phyloP scores from a whole-genome alignment of 2,888 invertebrate species.

The Drosophila prolongata region DNA sequence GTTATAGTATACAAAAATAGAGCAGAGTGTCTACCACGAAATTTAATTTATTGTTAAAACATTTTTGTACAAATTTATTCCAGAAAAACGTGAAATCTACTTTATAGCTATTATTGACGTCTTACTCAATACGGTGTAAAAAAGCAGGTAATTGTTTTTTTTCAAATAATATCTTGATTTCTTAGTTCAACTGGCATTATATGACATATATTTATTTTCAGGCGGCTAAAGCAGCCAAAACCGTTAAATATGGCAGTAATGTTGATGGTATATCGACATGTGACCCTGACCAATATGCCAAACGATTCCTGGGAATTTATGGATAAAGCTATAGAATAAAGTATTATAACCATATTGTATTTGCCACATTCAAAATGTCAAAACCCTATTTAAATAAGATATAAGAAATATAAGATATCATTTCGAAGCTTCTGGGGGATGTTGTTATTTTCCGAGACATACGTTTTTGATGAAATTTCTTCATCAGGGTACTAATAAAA shows the following conservation, averaged over 20 bases:
- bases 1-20: no score
- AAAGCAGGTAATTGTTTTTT: constrained; percentile 87
- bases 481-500: background rate
- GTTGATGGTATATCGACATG: constrained; percentile 99
- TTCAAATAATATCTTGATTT: background rate
- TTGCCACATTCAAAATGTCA: constrained; percentile 58
- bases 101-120: constrained; percentile 99
- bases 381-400: constrained; percentile 50
- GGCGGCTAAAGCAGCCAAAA: constrained; percentile 99
- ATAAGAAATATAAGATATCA: constrained; percentile 32
- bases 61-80: background rate
- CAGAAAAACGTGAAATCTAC: constrained; percentile 96
- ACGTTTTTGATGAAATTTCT: background rate
- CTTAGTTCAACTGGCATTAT: background rate
- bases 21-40: no score
- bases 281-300: constrained; percentile 99
- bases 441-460: background rate
- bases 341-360: constrained; percentile 48
- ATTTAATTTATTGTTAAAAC: no score
- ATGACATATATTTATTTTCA: constrained; percentile 80
- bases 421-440: constrained; percentile 2
- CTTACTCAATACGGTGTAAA: constrained; percentile 99
- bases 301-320: constrained; percentile 99
- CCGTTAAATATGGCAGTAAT: constrained; percentile 99
- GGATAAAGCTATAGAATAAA: constrained; percentile 95